Evolutionary conservation across 2,888 invertebrate species (phyloP), one percentile per base, ranked within the genome.

Genomic region (Drosophila phalerata): DNA sequence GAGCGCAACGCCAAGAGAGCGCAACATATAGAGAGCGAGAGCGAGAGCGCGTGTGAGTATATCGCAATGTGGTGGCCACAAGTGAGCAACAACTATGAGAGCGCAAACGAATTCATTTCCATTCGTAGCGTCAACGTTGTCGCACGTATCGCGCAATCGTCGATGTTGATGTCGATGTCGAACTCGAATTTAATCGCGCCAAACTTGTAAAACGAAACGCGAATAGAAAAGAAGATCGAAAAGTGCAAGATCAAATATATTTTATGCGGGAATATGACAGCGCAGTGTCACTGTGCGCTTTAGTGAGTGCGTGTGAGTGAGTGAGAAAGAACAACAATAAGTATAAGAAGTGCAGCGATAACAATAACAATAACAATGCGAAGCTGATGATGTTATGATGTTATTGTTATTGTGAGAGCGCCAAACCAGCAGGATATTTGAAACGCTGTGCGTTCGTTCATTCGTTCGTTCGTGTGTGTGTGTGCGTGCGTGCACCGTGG

Each of bases 341-440:
- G n/a, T n/a, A n/a, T n/a, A 69, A 53, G 28, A 28, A 22, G 22
- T 22, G 28, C 28, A 28, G 28, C 37, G 47, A 56, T 37, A 66
- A 47, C 63, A 72, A 73, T 69, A 75, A 76, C 61, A 65, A 73
- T 62, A 73, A 74, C 70, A 78, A 78, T 73, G 67, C 65, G 63
- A 65, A 60, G 67, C 58, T 64, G 63, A 65, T 68, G 47, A 57
- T 69, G 69, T 68, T 65, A 63, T 73, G 64, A 53, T 63, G 73
- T 68, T 63, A 71, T 68, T 80, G 73, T 65, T 74, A 80, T 74
- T 81, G 69, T 69, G 63, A 62, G 62, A 51, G 51, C 22, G 51
- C 22, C 30, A 67, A 69, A 88, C 85, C 85, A 85, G 83, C 85
- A 88, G 88, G 88, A 87, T 83, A 80, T 79, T 69, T 51, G 62